Evolutionary conservation across 2,113 vertebrate species (phyloP).

Genomic region (Mus pahari): DNA sequence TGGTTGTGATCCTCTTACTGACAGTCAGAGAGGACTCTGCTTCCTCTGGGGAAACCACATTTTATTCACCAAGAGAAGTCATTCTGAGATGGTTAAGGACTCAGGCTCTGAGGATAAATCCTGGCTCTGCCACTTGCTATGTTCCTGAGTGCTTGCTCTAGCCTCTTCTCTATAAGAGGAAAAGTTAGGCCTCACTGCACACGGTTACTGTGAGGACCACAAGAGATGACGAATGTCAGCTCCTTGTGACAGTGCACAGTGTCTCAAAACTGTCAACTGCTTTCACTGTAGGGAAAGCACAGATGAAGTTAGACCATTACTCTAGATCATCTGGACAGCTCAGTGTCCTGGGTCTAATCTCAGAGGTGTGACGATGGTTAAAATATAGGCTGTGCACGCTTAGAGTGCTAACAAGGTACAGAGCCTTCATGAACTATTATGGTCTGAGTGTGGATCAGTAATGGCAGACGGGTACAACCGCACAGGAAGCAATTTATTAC

Average conservation of each 20-base stretch:
- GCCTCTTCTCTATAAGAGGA: neutral
- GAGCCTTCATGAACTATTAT: neutral
- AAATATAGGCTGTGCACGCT: neutral
- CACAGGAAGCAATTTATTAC: neutral
- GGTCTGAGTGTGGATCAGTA: neutral
- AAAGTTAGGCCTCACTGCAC: neutral
- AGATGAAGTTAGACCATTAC: neutral
- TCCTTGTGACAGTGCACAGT: neutral
- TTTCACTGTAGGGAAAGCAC: conserved; percentile 5
- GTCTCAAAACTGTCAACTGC: neutral
- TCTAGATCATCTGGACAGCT: neutral
- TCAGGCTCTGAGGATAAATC: neutral
- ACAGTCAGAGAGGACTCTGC: neutral
- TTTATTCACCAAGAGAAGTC: conserved; percentile 28
- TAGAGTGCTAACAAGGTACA: neutral
- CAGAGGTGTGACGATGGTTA: neutral
- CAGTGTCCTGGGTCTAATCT: neutral
- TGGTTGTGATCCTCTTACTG: conserved; percentile 32
- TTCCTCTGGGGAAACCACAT: neutral
- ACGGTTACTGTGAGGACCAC: neutral
- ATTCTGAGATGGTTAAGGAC: neutral
- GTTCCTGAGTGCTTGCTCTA: neutral
- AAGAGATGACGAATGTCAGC: neutral
- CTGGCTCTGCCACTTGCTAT: neutral
- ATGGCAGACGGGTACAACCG: neutral